These are phyloP conservation scores for Clamator glandarius DNA, from an alignment of 2,797 vertebrate genomes.

Conservation along the genomic window DNA sequence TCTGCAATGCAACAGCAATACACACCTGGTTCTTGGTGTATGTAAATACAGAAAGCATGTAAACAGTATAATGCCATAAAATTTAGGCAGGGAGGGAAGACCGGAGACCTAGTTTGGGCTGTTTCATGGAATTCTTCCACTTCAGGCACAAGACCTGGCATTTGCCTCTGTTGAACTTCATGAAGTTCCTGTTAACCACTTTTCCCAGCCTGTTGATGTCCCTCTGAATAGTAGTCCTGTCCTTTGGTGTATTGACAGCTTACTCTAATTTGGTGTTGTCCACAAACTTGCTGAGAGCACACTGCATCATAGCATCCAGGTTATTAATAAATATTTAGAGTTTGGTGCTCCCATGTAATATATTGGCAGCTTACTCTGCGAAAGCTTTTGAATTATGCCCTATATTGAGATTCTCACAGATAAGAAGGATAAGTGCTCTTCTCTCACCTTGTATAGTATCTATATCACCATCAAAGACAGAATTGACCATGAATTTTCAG, in stretches of 20 bases:
- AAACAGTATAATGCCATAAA: neutral
- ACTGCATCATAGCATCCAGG: neutral
- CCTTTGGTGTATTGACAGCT: neutral
- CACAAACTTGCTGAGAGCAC: neutral
- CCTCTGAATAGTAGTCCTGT: neutral
- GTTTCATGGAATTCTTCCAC: neutral
- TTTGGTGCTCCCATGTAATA: neutral
- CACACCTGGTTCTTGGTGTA: neutral
- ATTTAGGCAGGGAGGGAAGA: neutral
- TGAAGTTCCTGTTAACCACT: too few species aligned
- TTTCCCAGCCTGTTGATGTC: too few species aligned
- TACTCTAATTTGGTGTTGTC: neutral
- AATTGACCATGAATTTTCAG: neutral
- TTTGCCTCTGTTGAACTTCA: too few species aligned
- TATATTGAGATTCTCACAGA: neutral
- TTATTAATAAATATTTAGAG: neutral
- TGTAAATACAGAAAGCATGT: neutral
- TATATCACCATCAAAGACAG: neutral
- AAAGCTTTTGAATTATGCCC: neutral
- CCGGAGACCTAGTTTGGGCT: neutral
- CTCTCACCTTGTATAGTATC: neutral
- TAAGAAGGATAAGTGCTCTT: neutral
- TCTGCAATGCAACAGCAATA: neutral
- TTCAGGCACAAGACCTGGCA: neutral
- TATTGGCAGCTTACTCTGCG: neutral